Evolutionary conservation across 1,140 invertebrate genomes (phyloP).

Genomic region (Ceratosolen solmsi): DNA sequence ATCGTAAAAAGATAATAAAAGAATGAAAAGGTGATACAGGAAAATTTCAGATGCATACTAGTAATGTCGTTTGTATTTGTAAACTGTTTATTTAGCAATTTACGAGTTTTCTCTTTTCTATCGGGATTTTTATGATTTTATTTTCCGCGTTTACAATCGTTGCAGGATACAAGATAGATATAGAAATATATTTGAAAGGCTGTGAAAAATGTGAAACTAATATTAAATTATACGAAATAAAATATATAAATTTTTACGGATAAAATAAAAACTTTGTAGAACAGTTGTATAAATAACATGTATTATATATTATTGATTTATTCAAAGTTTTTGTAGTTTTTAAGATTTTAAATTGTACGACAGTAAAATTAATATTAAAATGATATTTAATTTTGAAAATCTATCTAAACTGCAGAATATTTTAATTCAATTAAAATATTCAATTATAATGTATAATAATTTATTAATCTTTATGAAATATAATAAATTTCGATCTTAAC

Average conservation of each 20-base stretch:
- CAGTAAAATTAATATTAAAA: too few relatives aligned
- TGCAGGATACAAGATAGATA: too few relatives aligned
- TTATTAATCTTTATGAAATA: background rate
- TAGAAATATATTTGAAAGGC: conserved; percentile 1
- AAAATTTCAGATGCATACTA: background rate
- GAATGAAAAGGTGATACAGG: background rate
- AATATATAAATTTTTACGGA: background rate
- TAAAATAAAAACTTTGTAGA: background rate
- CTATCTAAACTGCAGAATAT: too few relatives aligned
- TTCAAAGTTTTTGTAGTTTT: too few relatives aligned
- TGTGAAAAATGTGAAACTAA: background rate
- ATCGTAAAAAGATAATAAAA: background rate
- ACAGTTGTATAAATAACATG: background rate
- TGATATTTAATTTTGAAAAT: too few relatives aligned
- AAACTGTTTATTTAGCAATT: conserved; percentile 13
- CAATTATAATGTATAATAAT: background rate
- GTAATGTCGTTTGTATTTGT: conserved; percentile 15
- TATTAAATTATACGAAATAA: background rate
- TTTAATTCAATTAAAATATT: too few relatives aligned
- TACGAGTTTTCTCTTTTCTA: conserved; percentile 4
- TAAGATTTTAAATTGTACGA: too few relatives aligned
- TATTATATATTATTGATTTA: background rate
- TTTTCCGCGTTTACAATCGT: background rate
- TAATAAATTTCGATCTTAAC: too few relatives aligned
- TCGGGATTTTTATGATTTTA: background rate